Conservation (phyloP, 2,797 vertebrate genomes). For the Poecilia wingei region DNA sequence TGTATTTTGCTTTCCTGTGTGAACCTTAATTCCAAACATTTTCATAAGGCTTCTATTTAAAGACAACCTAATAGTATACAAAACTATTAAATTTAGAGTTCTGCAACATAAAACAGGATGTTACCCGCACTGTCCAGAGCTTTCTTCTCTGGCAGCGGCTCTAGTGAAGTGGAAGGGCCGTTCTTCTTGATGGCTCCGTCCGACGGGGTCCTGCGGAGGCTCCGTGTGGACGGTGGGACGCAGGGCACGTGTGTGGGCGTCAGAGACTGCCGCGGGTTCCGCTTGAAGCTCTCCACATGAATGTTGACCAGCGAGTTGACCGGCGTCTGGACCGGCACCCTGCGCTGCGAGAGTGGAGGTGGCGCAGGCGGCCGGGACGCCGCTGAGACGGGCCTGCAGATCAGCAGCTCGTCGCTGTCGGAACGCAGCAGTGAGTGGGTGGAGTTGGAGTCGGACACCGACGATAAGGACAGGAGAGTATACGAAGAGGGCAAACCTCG, state of each 20-base stretch:
- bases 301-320: slow-evolving; percentile 93
- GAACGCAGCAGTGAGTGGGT: slow-evolving; percentile 91
- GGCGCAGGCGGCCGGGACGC: slow-evolving; percentile 35
- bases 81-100: not conserved
- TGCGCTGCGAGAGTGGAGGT: slow-evolving; percentile 43
- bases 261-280: slow-evolving; percentile 92
- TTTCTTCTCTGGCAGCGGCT: slow-evolving; percentile 61
- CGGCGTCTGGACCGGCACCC: slow-evolving; percentile 65
- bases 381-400: slow-evolving; percentile 81
- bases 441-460: slow-evolving; percentile 95
- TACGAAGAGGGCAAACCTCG: slow-evolving; percentile 80
- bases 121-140: slow-evolving; percentile 69
- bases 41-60: not conserved
- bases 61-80: not conserved
- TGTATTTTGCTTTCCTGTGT: not conserved
- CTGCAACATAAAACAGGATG: not conserved
- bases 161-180: slow-evolving; percentile 57
- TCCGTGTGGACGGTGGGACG: slow-evolving; percentile 76
- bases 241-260: slow-evolving; percentile 93
- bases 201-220: slow-evolving; percentile 91
- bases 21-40: not conserved
- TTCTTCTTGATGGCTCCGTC: slow-evolving; percentile 92
- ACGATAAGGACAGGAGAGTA: slow-evolving; percentile 91
- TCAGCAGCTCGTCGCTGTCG: slow-evolving; percentile 92
- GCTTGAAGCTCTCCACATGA: slow-evolving; percentile 94